These are phyloP conservation scores for Dallia pectoralis DNA, from an alignment of 2,797 vertebrate species.

Conservation along the genomic window DNA sequence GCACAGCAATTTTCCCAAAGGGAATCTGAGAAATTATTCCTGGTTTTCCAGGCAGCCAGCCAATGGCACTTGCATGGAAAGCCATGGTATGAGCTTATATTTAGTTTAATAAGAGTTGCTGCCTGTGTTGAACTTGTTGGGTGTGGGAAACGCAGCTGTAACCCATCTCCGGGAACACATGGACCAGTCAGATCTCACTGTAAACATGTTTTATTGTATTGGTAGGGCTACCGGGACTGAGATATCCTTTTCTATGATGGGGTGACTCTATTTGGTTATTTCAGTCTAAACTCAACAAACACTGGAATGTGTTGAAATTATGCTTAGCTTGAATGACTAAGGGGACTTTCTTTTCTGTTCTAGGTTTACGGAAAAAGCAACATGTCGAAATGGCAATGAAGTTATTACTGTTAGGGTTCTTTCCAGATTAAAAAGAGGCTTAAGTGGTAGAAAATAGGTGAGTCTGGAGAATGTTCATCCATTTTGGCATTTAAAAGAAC, in stretches of 20 bases:
- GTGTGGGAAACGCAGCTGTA: conserved; percentile 53
- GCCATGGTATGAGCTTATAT: conserved; percentile 42
- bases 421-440: too few relatives aligned
- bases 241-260: not conserved
- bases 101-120: conserved; percentile 57
- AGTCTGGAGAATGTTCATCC: too few relatives aligned
- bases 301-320: not conserved
- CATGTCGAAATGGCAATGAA: not conserved
- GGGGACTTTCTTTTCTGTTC: not conserved
- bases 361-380: not conserved
- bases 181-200: not conserved
- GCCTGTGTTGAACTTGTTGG: conserved; percentile 47
- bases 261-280: not conserved
- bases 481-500: too few relatives aligned
- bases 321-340: not conserved
- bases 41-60: conserved; percentile 66
- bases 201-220: conserved; percentile 4
- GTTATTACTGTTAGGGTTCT: not conserved
- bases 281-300: not conserved
- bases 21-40: conserved; percentile 57
- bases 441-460: too few relatives aligned
- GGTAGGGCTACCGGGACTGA: not conserved
- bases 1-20: conserved; percentile 51
- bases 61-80: conserved; percentile 56
- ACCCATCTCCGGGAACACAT: conserved; percentile 11